Base-by-base conservation (phyloP, 2,797 vertebrate genomes). In the Antrozous pallidus region DNA sequence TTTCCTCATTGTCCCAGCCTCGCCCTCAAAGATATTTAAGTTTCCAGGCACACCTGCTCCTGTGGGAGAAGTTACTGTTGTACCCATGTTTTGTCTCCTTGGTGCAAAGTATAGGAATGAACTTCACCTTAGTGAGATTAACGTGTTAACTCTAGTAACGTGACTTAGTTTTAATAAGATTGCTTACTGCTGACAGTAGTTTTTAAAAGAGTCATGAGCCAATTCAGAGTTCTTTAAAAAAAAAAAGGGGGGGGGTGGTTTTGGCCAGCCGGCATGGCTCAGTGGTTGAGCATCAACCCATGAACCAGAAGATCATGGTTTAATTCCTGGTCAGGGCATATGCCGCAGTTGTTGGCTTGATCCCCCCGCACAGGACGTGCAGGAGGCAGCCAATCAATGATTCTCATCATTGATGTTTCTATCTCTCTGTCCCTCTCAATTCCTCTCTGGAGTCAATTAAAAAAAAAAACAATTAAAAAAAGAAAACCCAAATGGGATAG, bases 111-210 rank as follows among this genome's bases (percentile, higher is more conserved):
- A 31, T 42, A 90, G 90, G 92, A 88, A 51, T 71, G 36, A 42
- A 65, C 83, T 88, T 92, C 54, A 56, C 81, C 31, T 92, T 28
- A 67, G 33, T 51, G 63, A 90, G 26, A 51, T 31, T 69, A 61
- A 73, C 89, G 17, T 69, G 17, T 79, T 63, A 77, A 61, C 16
- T 87, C 45, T 73, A 75, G 40, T 45, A 63, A 75, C 84, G 45
- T 56, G 63, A 2, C 91, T 93, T 91, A 89, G 58, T 79, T 84
- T 88, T 91, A 91, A 86, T 81, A 80, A 86, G 54, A 31, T 80
- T 63, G 22, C 82, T 93, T 61, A 40, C 17, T 80, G 11, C 75
- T 80, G 45, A 94, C 47, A 40, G 58, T 71, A 61, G 33, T 28
- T 91, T 90, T 91, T 67, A 40, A 36, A 80, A 88, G 38, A 89